Base-by-base conservation (phyloP, 2,113 vertebrate species). In the Ibidorhyncha struthersii region DNA sequence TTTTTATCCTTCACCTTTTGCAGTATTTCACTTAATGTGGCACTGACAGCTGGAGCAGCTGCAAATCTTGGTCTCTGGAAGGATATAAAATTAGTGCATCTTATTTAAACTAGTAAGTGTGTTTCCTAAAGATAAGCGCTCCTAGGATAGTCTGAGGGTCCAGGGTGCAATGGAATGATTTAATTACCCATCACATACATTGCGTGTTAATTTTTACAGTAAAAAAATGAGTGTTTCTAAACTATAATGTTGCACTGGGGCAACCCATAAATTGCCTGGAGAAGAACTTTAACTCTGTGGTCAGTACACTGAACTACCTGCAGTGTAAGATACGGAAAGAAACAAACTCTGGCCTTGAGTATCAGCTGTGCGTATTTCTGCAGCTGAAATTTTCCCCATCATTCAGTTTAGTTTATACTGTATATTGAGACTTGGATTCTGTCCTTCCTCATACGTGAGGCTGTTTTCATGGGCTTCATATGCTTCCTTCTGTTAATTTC, bases 1-100 rank as follows among this genome's bases (percentile, higher is more conserved):
- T 32, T 96, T 98, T 96, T 85, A 86, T 90, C 82, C 74, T 91
- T 89, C 34, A 47, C 71, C 14, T 89, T 58, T 73, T 86, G 59
- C 34, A 66, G 1, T 80, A 32, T 93, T 93, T 90, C 70, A 14
- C n/a, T 38, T 41, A 2, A 1, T 2, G 50, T 85, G 91, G 41
- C 32, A 27, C 50, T 72, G 67, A 21, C 41, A 69, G 93, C 66
- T 88, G 90, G 72, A 89, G 69, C 74, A 67, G 67, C 87, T 94
- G 53, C 47, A 74, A n/a, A 16, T 43, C 77, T 59, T 66, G 58
- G 21, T 58, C 29, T 82, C 26, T 81, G 29, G 81, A 78, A 62
- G 38, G 55, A 49, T 87, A 8, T 13, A 14, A 53, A 52, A 53
- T 70, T 21, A 63, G 10, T 41, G 7, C 16, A 58, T 53, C 12